phyloP scores from a whole-genome alignment of 2,113 vertebrate genomes.

The Archocentrus centrarchus region DNA sequence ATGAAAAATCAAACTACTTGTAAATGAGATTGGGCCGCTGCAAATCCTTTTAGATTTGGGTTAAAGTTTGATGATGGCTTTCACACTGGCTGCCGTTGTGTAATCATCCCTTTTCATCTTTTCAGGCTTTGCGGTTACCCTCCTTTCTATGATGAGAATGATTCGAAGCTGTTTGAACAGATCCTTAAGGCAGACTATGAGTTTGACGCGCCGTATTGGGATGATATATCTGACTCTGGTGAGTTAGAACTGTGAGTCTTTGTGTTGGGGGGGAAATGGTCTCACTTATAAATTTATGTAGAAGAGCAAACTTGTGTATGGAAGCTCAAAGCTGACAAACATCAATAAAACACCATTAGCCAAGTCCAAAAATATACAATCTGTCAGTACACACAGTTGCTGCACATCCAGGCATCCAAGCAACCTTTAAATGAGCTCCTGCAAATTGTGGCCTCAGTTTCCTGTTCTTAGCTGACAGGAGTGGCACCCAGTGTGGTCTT shows the following conservation, averaged over 20 bases:
- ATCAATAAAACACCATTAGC: not conserved
- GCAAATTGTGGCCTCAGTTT: not conserved
- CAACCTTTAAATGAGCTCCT: too few species aligned
- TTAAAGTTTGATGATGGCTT: constrained; percentile 45
- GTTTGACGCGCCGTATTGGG: constrained; percentile 98
- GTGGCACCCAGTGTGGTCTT: not conserved
- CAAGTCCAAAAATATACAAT: not conserved
- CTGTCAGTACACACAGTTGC: not conserved
- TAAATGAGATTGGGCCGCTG: constrained; percentile 53
- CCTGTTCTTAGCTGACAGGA: not conserved
- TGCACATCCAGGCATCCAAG: too few species aligned
- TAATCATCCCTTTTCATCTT: constrained; percentile 53
- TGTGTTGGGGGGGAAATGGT: not conserved
- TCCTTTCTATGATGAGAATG: constrained; percentile 98
- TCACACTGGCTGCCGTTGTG: constrained; percentile 36
- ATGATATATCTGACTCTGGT: constrained; percentile 99
- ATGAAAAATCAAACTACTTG: constrained; percentile 49
- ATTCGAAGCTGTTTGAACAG: constrained; percentile 98
- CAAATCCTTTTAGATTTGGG: constrained; percentile 67
- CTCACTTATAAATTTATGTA: not conserved
- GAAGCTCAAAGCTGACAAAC: too few species aligned
- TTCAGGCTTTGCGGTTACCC: constrained; percentile 95
- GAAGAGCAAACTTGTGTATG: not conserved
- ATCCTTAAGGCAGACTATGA: constrained; percentile 98
- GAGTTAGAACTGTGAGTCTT: constrained; percentile 49